A percentile compares a stretch with the other conserved stretches of the same genome.
These are phyloP conservation scores for Diarsia brunnea DNA, from an alignment of 2,888 invertebrate species.

Conservation along the genomic window DNA sequence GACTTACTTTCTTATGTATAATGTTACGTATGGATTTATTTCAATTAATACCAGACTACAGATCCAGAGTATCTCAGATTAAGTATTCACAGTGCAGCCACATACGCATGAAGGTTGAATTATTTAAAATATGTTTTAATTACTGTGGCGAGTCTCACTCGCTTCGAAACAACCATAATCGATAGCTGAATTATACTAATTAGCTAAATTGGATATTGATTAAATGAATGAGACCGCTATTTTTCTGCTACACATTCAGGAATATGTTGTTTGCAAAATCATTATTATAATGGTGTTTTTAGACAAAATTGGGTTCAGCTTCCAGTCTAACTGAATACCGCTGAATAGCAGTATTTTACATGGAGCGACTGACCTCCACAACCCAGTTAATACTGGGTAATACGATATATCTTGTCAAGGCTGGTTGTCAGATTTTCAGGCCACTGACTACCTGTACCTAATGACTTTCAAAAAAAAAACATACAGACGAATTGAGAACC, in stretches of 20 bases:
- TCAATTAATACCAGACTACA: not conserved
- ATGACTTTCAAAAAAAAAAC: too few relatives aligned
- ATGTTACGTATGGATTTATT: not conserved
- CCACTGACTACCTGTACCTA: too few relatives aligned
- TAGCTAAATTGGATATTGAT: not conserved
- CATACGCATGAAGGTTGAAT: not conserved
- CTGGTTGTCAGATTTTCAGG: too few relatives aligned
- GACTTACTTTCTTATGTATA: not conserved
- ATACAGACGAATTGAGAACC: too few relatives aligned
- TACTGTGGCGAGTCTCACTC: not conserved
- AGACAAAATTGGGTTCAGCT: too few relatives aligned
- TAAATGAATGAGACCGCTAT: not conserved
- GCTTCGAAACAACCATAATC: not conserved
- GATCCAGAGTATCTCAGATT: too few relatives aligned
- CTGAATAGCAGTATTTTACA: too few relatives aligned
- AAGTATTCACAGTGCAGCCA: not conserved
- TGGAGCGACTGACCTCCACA: too few relatives aligned
- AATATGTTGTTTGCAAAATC: not conserved
- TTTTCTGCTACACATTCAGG: not conserved
- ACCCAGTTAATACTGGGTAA: too few relatives aligned
- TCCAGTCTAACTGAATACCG: too few relatives aligned
- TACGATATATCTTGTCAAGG: too few relatives aligned
- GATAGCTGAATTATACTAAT: slow-evolving; percentile 10
- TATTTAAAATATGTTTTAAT: not conserved
- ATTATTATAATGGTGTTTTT: not conserved